A percentile compares a stretch with the other conserved stretches of the same genome.
phyloP scores from a whole-genome alignment of 2,113 vertebrate genomes.

The Embiotoca jacksoni region DNA sequence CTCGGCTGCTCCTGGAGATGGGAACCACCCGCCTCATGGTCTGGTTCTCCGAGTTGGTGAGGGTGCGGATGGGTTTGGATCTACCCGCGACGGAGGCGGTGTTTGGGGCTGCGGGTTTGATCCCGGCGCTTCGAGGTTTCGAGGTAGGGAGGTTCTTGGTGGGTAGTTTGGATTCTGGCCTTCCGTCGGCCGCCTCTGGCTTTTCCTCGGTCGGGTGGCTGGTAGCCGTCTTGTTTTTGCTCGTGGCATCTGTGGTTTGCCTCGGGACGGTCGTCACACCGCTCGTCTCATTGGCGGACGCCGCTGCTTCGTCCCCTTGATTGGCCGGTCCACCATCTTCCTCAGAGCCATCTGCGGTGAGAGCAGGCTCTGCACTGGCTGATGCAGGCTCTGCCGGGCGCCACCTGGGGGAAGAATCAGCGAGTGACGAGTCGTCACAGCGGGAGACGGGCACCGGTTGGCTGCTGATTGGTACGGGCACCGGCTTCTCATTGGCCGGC shows the following conservation, averaged over 20 bases:
- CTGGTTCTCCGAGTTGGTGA: slow-evolving; percentile 86
- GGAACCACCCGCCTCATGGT: slow-evolving; percentile 91
- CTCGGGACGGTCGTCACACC: neutral
- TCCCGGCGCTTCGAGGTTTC: neutral
- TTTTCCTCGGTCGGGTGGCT: neutral
- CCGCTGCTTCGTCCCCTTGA: neutral
- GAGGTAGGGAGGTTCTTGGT: slow-evolving; percentile 25
- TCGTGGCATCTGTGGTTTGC: neutral
- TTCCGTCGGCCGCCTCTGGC: neutral
- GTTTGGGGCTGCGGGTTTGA: slow-evolving; percentile 65
- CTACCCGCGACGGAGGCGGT: slow-evolving; percentile 10
- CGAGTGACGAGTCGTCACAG: slow-evolving; percentile 39
- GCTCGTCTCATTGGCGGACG: neutral
- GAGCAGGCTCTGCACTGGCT: slow-evolving; percentile 48
- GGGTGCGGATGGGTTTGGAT: slow-evolving; percentile 81
- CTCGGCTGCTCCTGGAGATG: slow-evolving; percentile 82
- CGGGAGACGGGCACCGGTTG: slow-evolving; percentile 68
- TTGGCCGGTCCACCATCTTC: neutral
- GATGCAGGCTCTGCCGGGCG: neutral
- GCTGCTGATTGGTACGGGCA: slow-evolving; percentile 67
- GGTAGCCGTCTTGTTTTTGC: neutral
- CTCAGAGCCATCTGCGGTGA: neutral
- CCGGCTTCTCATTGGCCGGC: slow-evolving; percentile 43
- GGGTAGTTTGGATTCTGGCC: slow-evolving; percentile 4
- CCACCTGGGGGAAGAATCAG: slow-evolving; percentile 2